phyloP scores from a whole-genome alignment of 37 sponge, comb jelly and placozoan species.

The Cliona cf. orientalis region DNA sequence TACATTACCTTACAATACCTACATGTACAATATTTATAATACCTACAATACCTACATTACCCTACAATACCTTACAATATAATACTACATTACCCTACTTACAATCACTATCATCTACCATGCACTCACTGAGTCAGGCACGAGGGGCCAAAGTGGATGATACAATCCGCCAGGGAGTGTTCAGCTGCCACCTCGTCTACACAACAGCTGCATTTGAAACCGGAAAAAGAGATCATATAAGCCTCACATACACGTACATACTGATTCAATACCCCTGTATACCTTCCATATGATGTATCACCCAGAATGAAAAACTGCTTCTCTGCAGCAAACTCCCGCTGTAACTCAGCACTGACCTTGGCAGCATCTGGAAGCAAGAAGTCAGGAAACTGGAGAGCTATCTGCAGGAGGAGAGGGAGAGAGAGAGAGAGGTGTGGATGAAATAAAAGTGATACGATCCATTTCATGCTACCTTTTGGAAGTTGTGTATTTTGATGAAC shows the following conservation, averaged over 20 bases:
- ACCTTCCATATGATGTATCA: constrained; percentile 92
- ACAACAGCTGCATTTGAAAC: constrained; percentile 79
- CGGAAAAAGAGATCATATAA: background rate
- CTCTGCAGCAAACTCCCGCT: background rate
- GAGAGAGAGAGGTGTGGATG: too few species aligned
- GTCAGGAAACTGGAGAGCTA: constrained; percentile 96
- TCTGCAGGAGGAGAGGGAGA: constrained; percentile 31
- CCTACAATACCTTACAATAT: too few species aligned
- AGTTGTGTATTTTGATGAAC: constrained; percentile 33
- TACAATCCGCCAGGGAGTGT: constrained; percentile 74
- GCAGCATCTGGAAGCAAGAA: constrained; percentile 69
- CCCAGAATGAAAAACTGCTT: constrained; percentile 63
- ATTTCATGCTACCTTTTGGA: constrained; percentile 34
- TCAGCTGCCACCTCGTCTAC: constrained; percentile 93
- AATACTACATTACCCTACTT: too few species aligned
- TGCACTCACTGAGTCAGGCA: constrained; percentile 78
- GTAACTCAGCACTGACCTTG: constrained; percentile 39
- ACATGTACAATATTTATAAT: too few species aligned
- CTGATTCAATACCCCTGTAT: background rate
- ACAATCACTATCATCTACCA: too few species aligned
- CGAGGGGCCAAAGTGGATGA: constrained; percentile 95
- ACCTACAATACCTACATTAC: too few species aligned
- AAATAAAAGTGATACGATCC: background rate
- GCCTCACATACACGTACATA: background rate
- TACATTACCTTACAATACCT: too few species aligned